Evolutionary conservation across 2,797 vertebrate genomes (phyloP).

Genomic region (Linurgus olivaceus): DNA sequence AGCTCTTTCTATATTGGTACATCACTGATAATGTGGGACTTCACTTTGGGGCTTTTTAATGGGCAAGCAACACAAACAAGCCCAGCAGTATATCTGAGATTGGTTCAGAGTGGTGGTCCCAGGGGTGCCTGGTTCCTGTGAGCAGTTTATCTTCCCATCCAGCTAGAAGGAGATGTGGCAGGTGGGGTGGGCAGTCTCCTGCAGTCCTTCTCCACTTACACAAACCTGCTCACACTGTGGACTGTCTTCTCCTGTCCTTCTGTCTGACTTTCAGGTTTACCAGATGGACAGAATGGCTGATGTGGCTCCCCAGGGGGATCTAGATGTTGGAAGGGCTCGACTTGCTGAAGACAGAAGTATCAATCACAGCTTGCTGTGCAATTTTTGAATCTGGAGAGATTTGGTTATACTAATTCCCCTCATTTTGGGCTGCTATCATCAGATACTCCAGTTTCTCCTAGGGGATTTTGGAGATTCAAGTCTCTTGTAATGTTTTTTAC

Average conservation of each 20-base stretch:
- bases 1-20: background rate
- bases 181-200: background rate
- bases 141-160: background rate
- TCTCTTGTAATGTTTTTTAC: background rate
- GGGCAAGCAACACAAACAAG: background rate
- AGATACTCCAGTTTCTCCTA: background rate
- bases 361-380: background rate
- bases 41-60: background rate
- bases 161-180: background rate
- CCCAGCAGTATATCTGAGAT: background rate
- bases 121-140: background rate
- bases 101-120: background rate
- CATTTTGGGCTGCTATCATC: background rate
- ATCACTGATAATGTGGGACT: background rate
- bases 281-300: background rate
- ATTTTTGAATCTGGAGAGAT: background rate
- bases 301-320: background rate
- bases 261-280: background rate
- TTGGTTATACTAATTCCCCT: background rate
- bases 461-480: background rate
- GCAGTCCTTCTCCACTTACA: rapidly evolving
- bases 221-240: background rate
- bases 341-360: background rate
- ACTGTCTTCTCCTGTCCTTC: background rate
- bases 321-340: background rate